Evolutionary conservation across 2,797 vertebrate species (phyloP).

Genomic region (Saxicola maurus): DNA sequence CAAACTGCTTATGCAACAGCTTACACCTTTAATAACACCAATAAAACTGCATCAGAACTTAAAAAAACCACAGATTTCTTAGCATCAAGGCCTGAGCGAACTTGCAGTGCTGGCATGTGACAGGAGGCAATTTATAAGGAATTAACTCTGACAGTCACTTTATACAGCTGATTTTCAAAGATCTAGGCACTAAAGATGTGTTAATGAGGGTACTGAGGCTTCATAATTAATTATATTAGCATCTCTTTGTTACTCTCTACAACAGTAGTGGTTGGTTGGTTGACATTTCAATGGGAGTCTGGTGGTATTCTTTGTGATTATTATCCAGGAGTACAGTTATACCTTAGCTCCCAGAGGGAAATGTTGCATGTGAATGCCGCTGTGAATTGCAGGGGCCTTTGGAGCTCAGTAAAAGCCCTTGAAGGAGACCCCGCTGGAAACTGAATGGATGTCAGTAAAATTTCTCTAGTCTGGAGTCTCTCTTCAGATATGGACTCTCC

Average conservation of each 20-base stretch:
- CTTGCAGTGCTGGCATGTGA: constrained; percentile 27
- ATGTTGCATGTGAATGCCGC: constrained; percentile 26
- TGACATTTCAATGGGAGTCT: constrained; percentile 58
- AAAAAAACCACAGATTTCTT: background rate
- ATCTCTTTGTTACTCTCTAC: constrained; percentile 51
- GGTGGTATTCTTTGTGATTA: constrained; percentile 48
- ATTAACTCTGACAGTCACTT: constrained; percentile 57
- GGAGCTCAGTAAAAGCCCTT: constrained; percentile 45
- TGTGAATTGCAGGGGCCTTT: constrained; percentile 33
- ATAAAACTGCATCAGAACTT: background rate
- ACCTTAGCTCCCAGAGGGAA: constrained; percentile 39
- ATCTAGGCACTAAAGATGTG: constrained; percentile 54
- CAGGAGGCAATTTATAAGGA: constrained; percentile 56
- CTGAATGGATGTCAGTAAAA: constrained; percentile 61
- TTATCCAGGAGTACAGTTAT: constrained; percentile 55
- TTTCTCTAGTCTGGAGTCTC: constrained; percentile 35
- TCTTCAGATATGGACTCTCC: constrained; percentile 48
- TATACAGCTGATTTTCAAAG: constrained; percentile 58
- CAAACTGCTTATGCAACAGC: constrained; percentile 7
- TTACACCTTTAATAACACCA: background rate
- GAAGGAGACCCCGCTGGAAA: constrained; percentile 46
- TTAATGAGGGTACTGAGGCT: constrained; percentile 59
- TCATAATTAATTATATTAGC: constrained; percentile 64
- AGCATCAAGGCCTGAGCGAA: constrained; percentile 1
- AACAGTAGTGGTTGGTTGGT: constrained; percentile 24